These are phyloP conservation scores for Antechinus flavipes DNA, from an alignment of 2,113 vertebrate genomes.

Conservation along the genomic window DNA sequence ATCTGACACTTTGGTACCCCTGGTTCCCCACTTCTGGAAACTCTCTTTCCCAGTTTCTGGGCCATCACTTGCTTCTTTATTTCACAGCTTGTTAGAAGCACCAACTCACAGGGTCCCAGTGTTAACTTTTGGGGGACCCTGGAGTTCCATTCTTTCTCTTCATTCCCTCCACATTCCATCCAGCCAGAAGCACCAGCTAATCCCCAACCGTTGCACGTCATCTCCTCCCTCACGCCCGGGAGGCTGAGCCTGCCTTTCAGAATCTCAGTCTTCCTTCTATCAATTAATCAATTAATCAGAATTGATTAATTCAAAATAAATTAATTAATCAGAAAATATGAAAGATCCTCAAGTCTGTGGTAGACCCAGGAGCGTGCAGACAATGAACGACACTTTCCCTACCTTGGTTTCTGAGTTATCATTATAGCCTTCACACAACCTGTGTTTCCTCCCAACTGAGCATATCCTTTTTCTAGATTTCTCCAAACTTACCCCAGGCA, in stretches of 20 bases:
- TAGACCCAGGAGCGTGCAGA: too few relatives aligned
- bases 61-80: neutral
- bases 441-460: neutral
- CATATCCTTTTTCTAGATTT: neutral
- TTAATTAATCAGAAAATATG: neutral
- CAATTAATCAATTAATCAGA: neutral
- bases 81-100: neutral
- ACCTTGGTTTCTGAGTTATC: neutral
- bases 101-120: neutral
- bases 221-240: neutral
- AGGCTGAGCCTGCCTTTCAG: neutral
- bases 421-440: neutral
- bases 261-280: neutral
- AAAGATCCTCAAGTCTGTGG: neutral
- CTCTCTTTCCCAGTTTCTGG: neutral
- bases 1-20: neutral
- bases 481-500: neutral
- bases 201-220: neutral
- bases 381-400: neutral
- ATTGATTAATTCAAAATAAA: too few relatives aligned
- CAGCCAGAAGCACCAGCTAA: neutral
- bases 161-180: neutral
- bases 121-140: neutral
- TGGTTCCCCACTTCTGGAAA: neutral
- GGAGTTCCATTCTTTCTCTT: neutral